Conservation (phyloP, 2,888 invertebrate species). For the Steromphala cineraria region DNA sequence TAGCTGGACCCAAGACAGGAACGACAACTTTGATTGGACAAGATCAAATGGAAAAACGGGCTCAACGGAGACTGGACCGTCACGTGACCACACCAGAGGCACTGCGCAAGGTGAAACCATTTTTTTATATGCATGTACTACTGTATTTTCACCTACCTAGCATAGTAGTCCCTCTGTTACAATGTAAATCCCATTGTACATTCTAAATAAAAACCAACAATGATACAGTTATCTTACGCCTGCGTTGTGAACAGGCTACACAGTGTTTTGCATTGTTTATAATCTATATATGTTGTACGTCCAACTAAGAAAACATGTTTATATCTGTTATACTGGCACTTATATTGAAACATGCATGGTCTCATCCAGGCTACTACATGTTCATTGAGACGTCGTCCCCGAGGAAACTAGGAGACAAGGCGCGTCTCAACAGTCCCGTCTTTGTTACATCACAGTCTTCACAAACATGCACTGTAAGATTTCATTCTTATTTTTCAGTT, state of each 20-base stretch:
- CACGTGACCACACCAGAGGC: conserved; percentile 66
- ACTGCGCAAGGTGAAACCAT: conserved; percentile 46
- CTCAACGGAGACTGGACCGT: conserved; percentile 60
- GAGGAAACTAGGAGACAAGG: conserved; percentile 58
- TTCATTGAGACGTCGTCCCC: conserved; percentile 65
- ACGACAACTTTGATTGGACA: conserved; percentile 68
- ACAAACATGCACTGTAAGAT: not conserved
- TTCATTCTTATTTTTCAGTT: too few species aligned
- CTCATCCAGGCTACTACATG: conserved; percentile 52
- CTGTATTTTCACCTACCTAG: too few species aligned
- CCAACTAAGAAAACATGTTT: too few species aligned
- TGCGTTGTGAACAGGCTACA: too few species aligned
- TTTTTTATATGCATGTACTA: not conserved
- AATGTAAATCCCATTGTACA: too few species aligned
- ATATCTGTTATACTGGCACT: not conserved
- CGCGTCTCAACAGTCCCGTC: conserved; percentile 57
- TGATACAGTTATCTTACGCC: too few species aligned
- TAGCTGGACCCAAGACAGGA: conserved; percentile 61
- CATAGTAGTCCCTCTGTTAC: too few species aligned
- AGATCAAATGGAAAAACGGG: conserved; percentile 55
- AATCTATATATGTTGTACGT: too few species aligned
- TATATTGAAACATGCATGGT: not conserved
- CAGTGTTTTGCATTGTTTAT: too few species aligned
- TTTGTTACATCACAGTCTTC: conserved; percentile 15
- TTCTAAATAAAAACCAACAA: too few species aligned